Conservation (phyloP, 1,140 invertebrate genomes). For the Calycopis cecrops region DNA sequence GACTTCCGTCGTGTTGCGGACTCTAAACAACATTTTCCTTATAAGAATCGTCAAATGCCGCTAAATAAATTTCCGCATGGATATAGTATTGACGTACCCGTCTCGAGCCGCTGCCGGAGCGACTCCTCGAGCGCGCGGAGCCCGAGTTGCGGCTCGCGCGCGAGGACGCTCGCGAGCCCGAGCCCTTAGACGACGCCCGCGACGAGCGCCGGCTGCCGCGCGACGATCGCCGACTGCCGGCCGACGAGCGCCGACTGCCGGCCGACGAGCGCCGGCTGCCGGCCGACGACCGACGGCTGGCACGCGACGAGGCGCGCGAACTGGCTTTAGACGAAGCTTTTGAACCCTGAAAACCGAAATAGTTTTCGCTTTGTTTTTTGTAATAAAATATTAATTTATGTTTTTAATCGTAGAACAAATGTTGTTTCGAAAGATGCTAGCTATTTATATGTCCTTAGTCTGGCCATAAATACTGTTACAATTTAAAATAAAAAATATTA, state of each 20-base stretch:
- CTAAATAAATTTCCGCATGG: slow-evolving; percentile 3
- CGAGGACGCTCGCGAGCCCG: slow-evolving; percentile 47
- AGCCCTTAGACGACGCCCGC: slow-evolving; percentile 45
- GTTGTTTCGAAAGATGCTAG: too few relatives aligned
- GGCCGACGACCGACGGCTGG: slow-evolving; percentile 36
- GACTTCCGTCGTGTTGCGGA: too few relatives aligned
- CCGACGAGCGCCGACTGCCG: slow-evolving; percentile 38
- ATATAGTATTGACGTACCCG: slow-evolving; percentile 37
- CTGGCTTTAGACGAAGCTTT: slow-evolving; percentile 52
- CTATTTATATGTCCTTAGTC: too few relatives aligned
- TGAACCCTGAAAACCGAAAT: slow-evolving; percentile 44
- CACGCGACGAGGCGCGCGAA: slow-evolving; percentile 46
- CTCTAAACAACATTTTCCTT: too few relatives aligned
- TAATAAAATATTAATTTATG: too few relatives aligned
- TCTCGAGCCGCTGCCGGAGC: slow-evolving; percentile 60
- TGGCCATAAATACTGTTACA: too few relatives aligned
- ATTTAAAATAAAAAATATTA: too few relatives aligned
- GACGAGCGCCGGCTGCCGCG: slow-evolving; percentile 36
- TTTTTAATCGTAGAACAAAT: too few relatives aligned
- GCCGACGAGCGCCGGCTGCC: slow-evolving; percentile 15
- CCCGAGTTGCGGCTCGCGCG: slow-evolving; percentile 23
- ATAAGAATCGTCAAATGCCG: slow-evolving; percentile 23
- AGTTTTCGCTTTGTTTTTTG: too few relatives aligned
- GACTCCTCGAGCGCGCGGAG: slow-evolving; percentile 55
- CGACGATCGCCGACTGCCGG: slow-evolving; percentile 14